phyloP scores from a whole-genome alignment of 2,797 vertebrate genomes.

The Neosilurus mollespiculum region DNA sequence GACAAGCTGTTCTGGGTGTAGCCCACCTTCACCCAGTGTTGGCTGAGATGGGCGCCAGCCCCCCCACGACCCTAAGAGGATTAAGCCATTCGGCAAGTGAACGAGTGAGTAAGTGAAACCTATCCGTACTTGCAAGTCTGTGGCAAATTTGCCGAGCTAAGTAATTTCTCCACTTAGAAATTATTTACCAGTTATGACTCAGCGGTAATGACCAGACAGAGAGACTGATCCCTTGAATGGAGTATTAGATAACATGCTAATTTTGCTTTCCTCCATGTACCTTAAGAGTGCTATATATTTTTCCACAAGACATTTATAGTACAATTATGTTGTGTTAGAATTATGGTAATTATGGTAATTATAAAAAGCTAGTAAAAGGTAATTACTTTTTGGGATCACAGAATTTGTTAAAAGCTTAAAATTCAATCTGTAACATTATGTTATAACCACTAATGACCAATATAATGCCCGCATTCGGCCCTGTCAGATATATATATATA shows the following conservation, averaged over 20 bases:
- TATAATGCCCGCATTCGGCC: background rate
- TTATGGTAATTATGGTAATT: background rate
- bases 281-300: background rate
- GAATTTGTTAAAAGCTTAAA: background rate
- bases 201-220: conserved; percentile 34
- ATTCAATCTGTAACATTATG: background rate
- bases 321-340: background rate
- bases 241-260: conserved; percentile 18
- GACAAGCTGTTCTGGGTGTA: too few relatives aligned
- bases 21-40: too few relatives aligned
- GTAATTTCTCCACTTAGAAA: conserved; percentile 53
- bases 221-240: conserved; percentile 35
- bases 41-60: too few relatives aligned
- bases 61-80: too few relatives aligned
- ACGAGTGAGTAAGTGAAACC: conserved; percentile 2
- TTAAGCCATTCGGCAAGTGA: too few relatives aligned
- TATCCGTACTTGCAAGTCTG: conserved; percentile 23
- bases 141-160: conserved; percentile 51
- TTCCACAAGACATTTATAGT: background rate
- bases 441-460: background rate
- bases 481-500: background rate
- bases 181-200: conserved; percentile 55
- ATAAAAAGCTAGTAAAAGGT: background rate
- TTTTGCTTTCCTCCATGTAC: conserved; percentile 25
- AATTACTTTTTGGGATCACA: background rate